Conservation (phyloP, 2,797 vertebrate species). For the Todus mexicanus region DNA sequence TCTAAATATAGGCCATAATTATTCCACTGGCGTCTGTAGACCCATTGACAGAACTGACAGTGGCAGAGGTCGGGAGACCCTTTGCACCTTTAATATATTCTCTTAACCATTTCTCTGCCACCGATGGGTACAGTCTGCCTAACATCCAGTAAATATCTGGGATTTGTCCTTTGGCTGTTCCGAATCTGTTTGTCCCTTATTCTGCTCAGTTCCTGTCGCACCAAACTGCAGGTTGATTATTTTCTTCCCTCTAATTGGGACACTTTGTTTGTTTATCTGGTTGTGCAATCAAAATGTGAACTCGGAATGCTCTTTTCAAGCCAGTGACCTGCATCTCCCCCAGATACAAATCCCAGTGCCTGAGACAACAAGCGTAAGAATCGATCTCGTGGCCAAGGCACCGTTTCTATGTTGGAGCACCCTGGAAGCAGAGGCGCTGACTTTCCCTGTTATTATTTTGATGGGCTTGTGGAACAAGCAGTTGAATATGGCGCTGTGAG, state of each 20-base stretch:
- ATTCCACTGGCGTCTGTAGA: slow-evolving; percentile 29
- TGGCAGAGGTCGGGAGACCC: slow-evolving; percentile 49
- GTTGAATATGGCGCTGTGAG: neutral
- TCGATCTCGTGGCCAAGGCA: neutral
- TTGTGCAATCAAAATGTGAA: slow-evolving; percentile 23
- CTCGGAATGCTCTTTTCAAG: slow-evolving; percentile 22
- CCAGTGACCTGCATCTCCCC: slow-evolving; percentile 25
- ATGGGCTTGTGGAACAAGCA: slow-evolving; percentile 27
- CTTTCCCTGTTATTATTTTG: slow-evolving; percentile 49
- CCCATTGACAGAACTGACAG: slow-evolving; percentile 45
- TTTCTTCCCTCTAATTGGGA: slow-evolving; percentile 43
- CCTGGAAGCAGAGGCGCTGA: neutral
- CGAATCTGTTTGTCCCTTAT: neutral
- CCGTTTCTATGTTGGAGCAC: neutral
- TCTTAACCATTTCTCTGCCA: slow-evolving; percentile 36
- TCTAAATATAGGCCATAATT: slow-evolving; percentile 66
- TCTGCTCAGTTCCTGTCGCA: neutral
- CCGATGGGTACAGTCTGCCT: neutral
- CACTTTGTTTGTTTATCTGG: slow-evolving; percentile 20
- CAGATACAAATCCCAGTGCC: slow-evolving; percentile 33
- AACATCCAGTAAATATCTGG: neutral
- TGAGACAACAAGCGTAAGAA: slow-evolving; percentile 31
- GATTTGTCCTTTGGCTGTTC: slow-evolving; percentile 20
- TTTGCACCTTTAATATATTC: slow-evolving; percentile 31
- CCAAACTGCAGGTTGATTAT: neutral